These are phyloP conservation scores for Abrostola triplasia DNA, from an alignment of 2,888 invertebrate species.

Conservation along the genomic window DNA sequence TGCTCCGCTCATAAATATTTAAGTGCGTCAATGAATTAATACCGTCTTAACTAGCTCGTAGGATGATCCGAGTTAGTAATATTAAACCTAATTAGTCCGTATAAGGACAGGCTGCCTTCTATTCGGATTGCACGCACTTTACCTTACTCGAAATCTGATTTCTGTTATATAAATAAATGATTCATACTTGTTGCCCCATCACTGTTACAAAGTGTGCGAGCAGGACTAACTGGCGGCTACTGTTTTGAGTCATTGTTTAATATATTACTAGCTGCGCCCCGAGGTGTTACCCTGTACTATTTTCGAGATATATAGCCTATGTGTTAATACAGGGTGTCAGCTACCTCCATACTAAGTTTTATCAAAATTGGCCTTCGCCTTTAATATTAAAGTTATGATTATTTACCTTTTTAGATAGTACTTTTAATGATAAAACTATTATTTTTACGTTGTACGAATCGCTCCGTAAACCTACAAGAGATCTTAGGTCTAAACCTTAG, in stretches of 20 bases:
- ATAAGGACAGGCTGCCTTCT: slow-evolving; percentile 11
- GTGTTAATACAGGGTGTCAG: no score
- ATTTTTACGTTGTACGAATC: no score
- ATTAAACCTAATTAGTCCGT: slow-evolving; percentile 30
- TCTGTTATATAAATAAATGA: slow-evolving; percentile 37
- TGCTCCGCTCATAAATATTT: slow-evolving; percentile 25
- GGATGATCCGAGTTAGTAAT: slow-evolving; percentile 23
- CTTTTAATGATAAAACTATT: no score
- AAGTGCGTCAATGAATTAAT: slow-evolving; percentile 25
- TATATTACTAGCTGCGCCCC: not conserved
- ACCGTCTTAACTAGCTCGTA: slow-evolving; percentile 5
- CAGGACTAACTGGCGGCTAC: not conserved
- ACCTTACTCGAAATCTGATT: slow-evolving; percentile 37
- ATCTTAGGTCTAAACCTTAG: no score
- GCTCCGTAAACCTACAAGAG: no score
- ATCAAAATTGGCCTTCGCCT: no score
- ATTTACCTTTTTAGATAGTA: no score
- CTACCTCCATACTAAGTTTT: no score
- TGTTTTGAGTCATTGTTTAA: not conserved
- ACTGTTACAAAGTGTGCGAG: not conserved
- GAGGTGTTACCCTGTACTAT: no score
- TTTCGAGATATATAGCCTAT: no score
- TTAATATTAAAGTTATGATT: no score
- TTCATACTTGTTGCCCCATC: slow-evolving; percentile 31
- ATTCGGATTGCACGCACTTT: slow-evolving; percentile 13